Evolutionary conservation across 2,113 vertebrate genomes (phyloP), one percentile per base, ranked within the genome.

Genomic region (Upupa epops): DNA sequence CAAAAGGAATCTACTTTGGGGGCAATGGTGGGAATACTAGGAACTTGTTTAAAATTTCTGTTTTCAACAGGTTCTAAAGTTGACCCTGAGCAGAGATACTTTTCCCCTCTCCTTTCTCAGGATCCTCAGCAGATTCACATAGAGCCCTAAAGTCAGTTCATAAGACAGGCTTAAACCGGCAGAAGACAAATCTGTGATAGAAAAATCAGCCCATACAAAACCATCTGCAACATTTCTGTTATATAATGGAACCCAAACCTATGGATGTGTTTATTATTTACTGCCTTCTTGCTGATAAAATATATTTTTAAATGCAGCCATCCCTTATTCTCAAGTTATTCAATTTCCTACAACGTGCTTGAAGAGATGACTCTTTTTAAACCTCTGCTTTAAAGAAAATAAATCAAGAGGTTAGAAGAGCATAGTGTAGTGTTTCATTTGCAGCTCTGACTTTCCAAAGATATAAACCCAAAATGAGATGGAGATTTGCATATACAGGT

Each of bases 1-100:
- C 92, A 86, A 94, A 92, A 92, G 21, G 61, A 88, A 91, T 55
- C 60, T 83, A 83, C 83, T 94, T 37, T 89, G 88, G 88, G 66
- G 68, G 75, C 34, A 95, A 94, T 71, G 34, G 48, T 86, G 89
- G 85, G 89, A 95, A 92, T 94, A 86, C 75, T 80, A 83, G n/a
- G n/a, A n/a, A 42, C 40, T 42, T 42, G 11, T 42, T 42, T 12
- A 94, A 94, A 91, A 91, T 71, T 91, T 49, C 69, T 49, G 24
- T 91, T 93, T 96, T 89, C 85, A 92, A 89, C 31, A 80, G 51
- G 76, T 76, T 80, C 86, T 86, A 7, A 73, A 77, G 86, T 26
- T 92, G 64, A 31, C 42, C 87, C 45, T 89, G 80, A 91, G 90
- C 60, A 88, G 85, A 86, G 85, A 86, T 37, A 83, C 48, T 88